These are phyloP conservation scores for Amaurobius ferox DNA, from an alignment of 2,888 invertebrate genomes.

Conservation along the genomic window DNA sequence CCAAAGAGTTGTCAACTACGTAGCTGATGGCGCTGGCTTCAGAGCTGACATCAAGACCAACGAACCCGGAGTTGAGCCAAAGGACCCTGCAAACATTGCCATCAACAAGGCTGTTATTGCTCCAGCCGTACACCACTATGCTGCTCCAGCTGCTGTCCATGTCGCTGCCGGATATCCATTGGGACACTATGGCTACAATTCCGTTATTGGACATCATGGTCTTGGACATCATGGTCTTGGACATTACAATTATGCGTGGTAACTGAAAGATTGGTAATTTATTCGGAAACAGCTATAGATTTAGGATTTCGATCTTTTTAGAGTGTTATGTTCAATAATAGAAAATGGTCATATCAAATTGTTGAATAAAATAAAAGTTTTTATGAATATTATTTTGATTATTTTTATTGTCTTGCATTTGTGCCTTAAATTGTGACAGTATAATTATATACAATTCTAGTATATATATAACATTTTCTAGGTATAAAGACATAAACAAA, in stretches of 20 bases:
- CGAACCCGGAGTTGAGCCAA: slow-evolving; percentile 73
- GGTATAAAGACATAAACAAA: no score
- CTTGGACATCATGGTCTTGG: slow-evolving; percentile 37
- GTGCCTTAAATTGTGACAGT: no score
- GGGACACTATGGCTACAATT: slow-evolving; percentile 56
- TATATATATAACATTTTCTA: no score
- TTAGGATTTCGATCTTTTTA: no score
- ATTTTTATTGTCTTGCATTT: no score
- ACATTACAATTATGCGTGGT: background rate
- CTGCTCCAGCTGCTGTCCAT: slow-evolving; percentile 11
- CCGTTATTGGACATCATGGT: slow-evolving; percentile 51
- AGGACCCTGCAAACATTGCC: slow-evolving; percentile 69
- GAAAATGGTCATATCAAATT: no score
- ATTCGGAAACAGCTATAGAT: no score
- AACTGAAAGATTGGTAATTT: background rate
- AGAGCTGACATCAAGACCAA: slow-evolving; percentile 73
- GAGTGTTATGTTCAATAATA: no score
- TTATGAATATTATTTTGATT: no score
- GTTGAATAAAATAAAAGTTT: no score
- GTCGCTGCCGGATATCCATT: slow-evolving; percentile 31
- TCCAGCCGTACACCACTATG: slow-evolving; percentile 23
- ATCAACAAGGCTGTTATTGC: slow-evolving; percentile 72
- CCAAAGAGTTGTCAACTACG: slow-evolving; percentile 74
- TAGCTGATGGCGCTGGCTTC: slow-evolving; percentile 73
- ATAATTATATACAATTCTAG: no score